These are phyloP conservation scores for Siniperca chuatsi DNA, from an alignment of 2,113 vertebrate genomes.

Conservation along the genomic window DNA sequence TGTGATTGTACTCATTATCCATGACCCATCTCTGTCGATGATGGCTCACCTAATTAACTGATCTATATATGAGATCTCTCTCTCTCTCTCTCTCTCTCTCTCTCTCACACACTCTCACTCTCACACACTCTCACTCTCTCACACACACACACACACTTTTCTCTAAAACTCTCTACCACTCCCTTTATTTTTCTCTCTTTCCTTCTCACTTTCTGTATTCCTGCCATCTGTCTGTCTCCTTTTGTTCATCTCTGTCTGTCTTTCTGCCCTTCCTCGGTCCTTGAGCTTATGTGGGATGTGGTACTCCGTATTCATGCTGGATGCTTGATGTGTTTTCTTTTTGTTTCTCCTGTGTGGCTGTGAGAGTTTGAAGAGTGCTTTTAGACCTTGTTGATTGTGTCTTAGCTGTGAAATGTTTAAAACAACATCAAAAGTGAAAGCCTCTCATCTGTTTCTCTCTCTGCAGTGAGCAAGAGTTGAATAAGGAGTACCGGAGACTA, in stretches of 20 bases:
- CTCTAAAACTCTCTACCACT: background rate
- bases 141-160: background rate
- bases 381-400: background rate
- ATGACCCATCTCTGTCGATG: constrained; percentile 24
- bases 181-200: background rate
- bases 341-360: background rate
- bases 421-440: background rate
- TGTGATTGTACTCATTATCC: constrained; percentile 29
- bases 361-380: constrained; percentile 9
- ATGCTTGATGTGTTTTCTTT: constrained; percentile 1
- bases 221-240: background rate
- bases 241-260: background rate
- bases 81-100: background rate
- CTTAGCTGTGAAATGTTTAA: constrained; percentile 8
- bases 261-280: background rate
- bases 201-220: background rate
- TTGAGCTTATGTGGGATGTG: constrained; percentile 12
- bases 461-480: constrained; percentile 59
- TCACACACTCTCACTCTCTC: too few species aligned
- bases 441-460: constrained; percentile 10
- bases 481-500: constrained; percentile 55
- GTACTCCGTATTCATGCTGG: background rate
- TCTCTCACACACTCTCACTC: too few species aligned
- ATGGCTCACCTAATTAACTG: too few species aligned
- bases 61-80: background rate